Evolutionary conservation across 64 coral and sea anemone species (phyloP), one percentile per base, ranked within the genome.

Genomic region (Hydrozoanthus tunicans): DNA sequence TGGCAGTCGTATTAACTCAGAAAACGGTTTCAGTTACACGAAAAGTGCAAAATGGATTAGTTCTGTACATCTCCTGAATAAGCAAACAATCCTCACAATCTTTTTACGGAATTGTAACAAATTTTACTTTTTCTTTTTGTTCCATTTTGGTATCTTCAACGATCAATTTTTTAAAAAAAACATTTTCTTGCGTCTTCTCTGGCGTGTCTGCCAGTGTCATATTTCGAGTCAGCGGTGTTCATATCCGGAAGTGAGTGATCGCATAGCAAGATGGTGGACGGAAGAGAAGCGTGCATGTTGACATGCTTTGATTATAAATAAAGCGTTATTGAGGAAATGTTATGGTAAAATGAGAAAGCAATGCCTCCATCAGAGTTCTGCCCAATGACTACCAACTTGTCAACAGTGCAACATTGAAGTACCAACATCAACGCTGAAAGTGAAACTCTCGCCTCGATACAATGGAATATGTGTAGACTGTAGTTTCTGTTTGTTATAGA

Each of bases 261-360:
- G 51, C 79, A 26, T 63, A 81, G 79, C 23, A 81, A 81, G 55
- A 81, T 81, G 79, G 79, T n/a, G 56, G 79, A 81, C 79, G 79
- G 26, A 81, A 80, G 58, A 62, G 79, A 81, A 81, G 43, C 25
- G 7, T 4, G 14, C 15, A 62, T 60, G 23, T 13, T 75, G 8
- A 75, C 43, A 81, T 7, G n/a, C 14, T 20, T 61, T 23, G 54
- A 11, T 11, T 27, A 56, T 17, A 57, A 5, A 58, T 12, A 12
- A 4, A 32, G 9, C 9, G 10, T 81, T 51, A 14, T 43, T 43
- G 32, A 1, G 32, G 32, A 43, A 43, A 43, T 43, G 32, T 43
- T 43, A 43, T 43, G 32, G 32, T 43, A 43, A 43, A 43, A 43
- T 43, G 32, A 43, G 32, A 43, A 43, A 43, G 32, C 32, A 43